Base-by-base conservation (phyloP, 2,888 invertebrate genomes). In the Oasisia sp. region DNA sequence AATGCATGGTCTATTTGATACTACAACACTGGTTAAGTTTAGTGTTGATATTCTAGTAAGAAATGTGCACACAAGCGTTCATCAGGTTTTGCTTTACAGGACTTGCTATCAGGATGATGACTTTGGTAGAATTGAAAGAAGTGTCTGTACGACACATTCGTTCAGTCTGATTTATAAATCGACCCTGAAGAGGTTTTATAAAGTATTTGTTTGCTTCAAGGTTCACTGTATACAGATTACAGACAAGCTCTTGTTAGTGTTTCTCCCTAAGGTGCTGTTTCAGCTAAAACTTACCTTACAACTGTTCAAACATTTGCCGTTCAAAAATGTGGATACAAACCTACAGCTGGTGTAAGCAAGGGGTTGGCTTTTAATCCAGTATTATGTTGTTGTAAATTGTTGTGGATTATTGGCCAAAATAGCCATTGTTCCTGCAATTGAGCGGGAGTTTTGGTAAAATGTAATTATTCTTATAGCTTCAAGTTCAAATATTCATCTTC, bases 331-430 rank as follows among this genome's bases (percentile, higher is more conserved):
- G 74, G 74, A 27, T 19, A 27, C 14, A 27, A 74, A 74, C 27
- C 74, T 27, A 74, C n/a, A n/a, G 74, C 74, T 27, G 74, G 74
- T 74, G 19, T 5, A 74, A 19, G 19, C 74, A 19, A 74, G 74
- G 74, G 74, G 74, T 74, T n/a, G 19, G n/a, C 74, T 74, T 74
- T 74, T 74, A n/a, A 74, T 74, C 74, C 74, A 74, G 50, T 74
- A 74, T 74, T 74, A 27, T 74, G 74, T 74, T 19, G 58, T 58
- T 74, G 74, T 74, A 74, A 74, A 74, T 74, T 74, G n/a, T 74
- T 74, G 74, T 74, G 74, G 74, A 74, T 19, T 74, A 74, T 74
- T 74, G 14, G 74, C 74, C 74, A 74, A 74, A 74, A 27, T 74
- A 74, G 74, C 19, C 74, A 74, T 74, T 74, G 74, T 74, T 74